A percentile compares a stretch with the other conserved stretches of the same genome.
Evolutionary conservation across 2,113 vertebrate species (phyloP).

Genomic region (Alces alces): DNA sequence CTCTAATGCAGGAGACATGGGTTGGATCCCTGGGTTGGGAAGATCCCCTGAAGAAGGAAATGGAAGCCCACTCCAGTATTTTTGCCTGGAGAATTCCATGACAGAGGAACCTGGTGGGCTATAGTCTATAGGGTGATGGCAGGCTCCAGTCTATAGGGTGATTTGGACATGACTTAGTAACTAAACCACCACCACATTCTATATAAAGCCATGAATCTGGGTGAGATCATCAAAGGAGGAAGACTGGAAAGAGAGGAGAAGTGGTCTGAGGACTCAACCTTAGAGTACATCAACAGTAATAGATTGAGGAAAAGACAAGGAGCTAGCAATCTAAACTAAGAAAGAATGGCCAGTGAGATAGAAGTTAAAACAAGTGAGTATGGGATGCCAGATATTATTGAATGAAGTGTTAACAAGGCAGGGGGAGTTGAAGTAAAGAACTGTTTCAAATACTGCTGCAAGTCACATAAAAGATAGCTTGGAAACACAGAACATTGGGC

Average conservation of each 20-base stretch:
- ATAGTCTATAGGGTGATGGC: not conserved
- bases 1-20: not conserved
- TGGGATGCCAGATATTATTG: not conserved
- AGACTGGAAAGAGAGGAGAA: not conserved
- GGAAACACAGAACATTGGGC: not conserved
- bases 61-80: not conserved
- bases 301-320: not conserved
- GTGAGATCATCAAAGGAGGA: not conserved
- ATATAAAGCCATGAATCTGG: not conserved
- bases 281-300: not conserved
- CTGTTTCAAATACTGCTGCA: not conserved
- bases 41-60: not conserved
- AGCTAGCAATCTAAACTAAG: not conserved
- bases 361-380: not conserved
- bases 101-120: not conserved
- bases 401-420: not conserved
- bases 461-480: not conserved
- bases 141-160: not conserved
- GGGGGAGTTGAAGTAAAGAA: not conserved
- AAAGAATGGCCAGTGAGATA: not conserved
- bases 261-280: not conserved
- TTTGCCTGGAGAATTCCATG: not conserved
- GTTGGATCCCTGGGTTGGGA: not conserved
- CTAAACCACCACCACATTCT: not conserved
- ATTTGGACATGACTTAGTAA: not conserved